Evolutionary conservation across 2,797 vertebrate species (phyloP).

Genomic region (Naso thynnoides): DNA sequence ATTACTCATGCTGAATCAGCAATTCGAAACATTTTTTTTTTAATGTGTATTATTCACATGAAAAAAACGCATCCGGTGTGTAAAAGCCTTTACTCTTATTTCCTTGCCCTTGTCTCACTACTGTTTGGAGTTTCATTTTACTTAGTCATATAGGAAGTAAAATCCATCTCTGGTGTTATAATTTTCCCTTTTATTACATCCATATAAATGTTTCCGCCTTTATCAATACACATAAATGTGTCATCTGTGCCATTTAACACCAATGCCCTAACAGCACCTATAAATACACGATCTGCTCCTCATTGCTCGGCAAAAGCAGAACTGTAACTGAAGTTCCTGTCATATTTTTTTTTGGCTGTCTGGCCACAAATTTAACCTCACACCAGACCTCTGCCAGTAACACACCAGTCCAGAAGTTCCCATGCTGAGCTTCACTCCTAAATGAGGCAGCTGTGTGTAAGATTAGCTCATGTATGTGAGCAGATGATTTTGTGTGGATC

Average conservation of each 20-base stretch:
- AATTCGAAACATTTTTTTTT: too few species aligned
- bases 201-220: background rate
- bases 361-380: conserved; percentile 1
- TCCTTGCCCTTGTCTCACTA: too few species aligned
- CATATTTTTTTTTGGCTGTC: conserved; percentile 19
- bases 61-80: too few species aligned
- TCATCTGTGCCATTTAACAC: background rate
- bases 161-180: too few species aligned
- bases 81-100: too few species aligned
- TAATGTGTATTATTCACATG: too few species aligned
- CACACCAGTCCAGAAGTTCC: conserved; percentile 18
- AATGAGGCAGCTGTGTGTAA: conserved; percentile 36
- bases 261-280: conserved; percentile 7
- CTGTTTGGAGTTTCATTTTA: too few species aligned
- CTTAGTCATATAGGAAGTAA: too few species aligned
- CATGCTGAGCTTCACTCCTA: conserved; percentile 22
- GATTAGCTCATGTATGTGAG: conserved; percentile 19
- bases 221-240: background rate
- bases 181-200: too few species aligned
- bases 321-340: conserved; percentile 14
- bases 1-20: too few species aligned
- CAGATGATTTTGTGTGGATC: conserved; percentile 37
- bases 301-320: conserved; percentile 39
- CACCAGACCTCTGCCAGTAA: conserved; percentile 19
- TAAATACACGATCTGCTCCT: conserved; percentile 42